Conservation (phyloP, 2,797 vertebrate species). For the Acrossocheilus fasciatus region DNA sequence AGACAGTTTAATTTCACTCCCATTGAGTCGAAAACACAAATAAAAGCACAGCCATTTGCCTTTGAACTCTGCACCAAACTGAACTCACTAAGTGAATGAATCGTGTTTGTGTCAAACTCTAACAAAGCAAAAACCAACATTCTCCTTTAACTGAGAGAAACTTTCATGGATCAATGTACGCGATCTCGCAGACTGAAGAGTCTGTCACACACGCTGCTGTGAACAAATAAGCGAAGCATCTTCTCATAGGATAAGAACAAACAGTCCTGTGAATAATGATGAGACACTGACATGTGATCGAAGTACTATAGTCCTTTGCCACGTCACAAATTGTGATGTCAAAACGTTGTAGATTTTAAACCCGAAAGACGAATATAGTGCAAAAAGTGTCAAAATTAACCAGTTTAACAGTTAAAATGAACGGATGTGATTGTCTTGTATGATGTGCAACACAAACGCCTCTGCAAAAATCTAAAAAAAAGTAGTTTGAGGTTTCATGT, state of each 20-base stretch:
- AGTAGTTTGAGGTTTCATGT: background rate
- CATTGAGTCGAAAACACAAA: background rate
- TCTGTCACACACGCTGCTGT: background rate
- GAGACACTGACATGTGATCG: background rate
- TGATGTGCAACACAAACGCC: background rate
- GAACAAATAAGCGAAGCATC: background rate
- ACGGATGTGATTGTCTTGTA: background rate
- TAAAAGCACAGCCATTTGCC: background rate
- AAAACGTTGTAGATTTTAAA: background rate
- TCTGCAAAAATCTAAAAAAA: background rate
- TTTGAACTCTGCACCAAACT: background rate
- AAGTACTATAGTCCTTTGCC: background rate
- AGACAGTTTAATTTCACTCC: background rate
- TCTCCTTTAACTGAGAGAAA: background rate
- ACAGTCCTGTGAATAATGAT: background rate
- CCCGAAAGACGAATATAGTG: background rate
- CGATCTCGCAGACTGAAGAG: background rate
- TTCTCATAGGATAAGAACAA: background rate
- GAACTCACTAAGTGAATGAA: background rate
- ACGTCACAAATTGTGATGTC: no score
- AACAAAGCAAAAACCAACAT: background rate
- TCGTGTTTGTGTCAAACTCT: background rate
- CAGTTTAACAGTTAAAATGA: background rate
- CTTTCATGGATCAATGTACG: no score
- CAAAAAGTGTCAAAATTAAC: background rate